Evolutionary conservation across 2,113 vertebrate species (phyloP).

Genomic region (Hylia prasina): DNA sequence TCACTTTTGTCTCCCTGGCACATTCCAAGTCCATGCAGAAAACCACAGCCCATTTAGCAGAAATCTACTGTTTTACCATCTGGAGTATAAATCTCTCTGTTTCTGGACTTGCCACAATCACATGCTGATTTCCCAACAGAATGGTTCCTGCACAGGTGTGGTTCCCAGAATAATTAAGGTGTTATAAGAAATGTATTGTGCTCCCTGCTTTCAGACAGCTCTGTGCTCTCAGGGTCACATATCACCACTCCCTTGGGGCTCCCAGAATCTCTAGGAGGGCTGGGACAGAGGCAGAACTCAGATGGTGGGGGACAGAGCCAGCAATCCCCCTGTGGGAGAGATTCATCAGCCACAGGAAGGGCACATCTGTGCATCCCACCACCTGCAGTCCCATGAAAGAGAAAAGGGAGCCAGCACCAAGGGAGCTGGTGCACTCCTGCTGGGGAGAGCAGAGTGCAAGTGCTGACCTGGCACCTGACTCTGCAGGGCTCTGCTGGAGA

Average conservation of each 20-base stretch:
- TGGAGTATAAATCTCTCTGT: neutral
- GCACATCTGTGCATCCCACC: neutral
- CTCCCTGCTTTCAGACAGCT: neutral
- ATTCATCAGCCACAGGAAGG: neutral
- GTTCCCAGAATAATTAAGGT: neutral
- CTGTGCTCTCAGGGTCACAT: neutral
- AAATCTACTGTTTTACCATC: neutral
- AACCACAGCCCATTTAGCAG: neutral
- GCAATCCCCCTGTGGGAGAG: neutral
- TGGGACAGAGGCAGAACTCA: neutral
- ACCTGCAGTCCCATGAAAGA: neutral
- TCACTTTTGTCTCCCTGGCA: neutral
- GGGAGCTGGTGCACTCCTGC: rapidly evolving
- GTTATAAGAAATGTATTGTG: neutral
- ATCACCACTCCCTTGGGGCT: neutral
- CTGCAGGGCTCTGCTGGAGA: neutral
- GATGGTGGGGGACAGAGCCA: neutral
- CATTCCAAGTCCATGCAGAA: neutral
- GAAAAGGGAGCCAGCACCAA: neutral
- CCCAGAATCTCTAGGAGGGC: neutral
- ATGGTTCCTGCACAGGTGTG: neutral
- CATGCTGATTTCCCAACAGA: neutral
- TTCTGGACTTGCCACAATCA: neutral
- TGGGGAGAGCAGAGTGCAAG: rapidly evolving
- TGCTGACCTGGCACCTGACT: rapidly evolving